Evolutionary conservation across 2,797 vertebrate species (phyloP), one percentile per base, ranked within the genome.

Genomic region (Gorsachius magnificus): DNA sequence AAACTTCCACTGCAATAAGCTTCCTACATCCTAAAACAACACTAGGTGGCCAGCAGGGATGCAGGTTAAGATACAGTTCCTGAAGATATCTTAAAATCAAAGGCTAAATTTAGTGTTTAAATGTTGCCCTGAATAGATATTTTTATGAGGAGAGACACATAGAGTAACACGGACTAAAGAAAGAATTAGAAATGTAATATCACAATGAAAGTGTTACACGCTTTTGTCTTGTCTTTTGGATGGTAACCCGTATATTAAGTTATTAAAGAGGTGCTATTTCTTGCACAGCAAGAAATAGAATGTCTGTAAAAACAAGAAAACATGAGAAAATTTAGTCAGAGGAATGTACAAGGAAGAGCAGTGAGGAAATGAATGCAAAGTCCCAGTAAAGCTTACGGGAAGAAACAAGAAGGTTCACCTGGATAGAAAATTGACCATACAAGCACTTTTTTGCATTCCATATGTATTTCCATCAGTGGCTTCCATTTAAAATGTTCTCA

Each of bases 401-500:
- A 92, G 83, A 94, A 90, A 89, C 71, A 86, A 84, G 66, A 82
- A 89, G 17, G 33, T 65, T 93, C 69, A 89, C 87, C 70, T 88
- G 57, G 46, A 79, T 64, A 93, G 79, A 91, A 95, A 96, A 96
- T 83, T 76, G 83, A 86, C 80, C 77, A 9, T 76, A 84, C 33
- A 75, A 94, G 74, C 50, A 51, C n/a, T 60, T 71, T 86, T 95
- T 87, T 16, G 5, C 38, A 93, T 95, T 96, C 83, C 64, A 33
- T 61, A 83, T 85, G 33, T 76, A 87, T 93, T 87, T 87, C 69
- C 54, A 78, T 84, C 78, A 88, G 29, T 65, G 31, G 5, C 22
- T 94, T 91, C 82, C 64, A 83, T 90, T 90, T 95, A 43, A 90
- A 80, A 75, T 81, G 46, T 83, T 88, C 76, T 91, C 86, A 26